Conservation (phyloP, 2,888 invertebrate species). For the Plutella xylostella region DNA sequence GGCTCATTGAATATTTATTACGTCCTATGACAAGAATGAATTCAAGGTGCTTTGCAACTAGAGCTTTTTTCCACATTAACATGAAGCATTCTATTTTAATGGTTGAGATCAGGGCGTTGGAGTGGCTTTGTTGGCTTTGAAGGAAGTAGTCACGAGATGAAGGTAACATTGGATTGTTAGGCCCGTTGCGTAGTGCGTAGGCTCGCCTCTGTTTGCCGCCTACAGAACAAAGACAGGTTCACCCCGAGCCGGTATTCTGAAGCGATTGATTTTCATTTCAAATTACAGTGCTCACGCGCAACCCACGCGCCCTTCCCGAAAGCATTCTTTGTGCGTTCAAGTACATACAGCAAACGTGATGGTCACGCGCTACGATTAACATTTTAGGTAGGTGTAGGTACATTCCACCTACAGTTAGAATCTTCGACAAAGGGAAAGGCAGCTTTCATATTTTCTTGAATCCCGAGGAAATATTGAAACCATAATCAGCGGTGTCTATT, state of each 20-base stretch:
- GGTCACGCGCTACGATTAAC: constrained; percentile 35
- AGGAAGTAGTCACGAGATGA: background rate
- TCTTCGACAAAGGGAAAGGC: constrained; percentile 15
- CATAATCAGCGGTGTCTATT: no score
- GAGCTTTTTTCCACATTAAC: background rate
- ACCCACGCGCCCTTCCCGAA: constrained; percentile 44
- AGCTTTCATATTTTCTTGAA: no score
- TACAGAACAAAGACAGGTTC: constrained; percentile 45
- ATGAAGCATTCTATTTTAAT: background rate
- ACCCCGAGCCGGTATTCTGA: constrained; percentile 34
- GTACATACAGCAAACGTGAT: constrained; percentile 29
- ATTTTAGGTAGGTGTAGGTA: constrained; percentile 25
- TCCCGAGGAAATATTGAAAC: background rate
- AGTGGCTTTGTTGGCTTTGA: background rate
- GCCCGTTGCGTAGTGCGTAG: constrained; percentile 39
- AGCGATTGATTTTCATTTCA: constrained; percentile 60
- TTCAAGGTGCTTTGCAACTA: background rate
- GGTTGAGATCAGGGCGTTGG: background rate
- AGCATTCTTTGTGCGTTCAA: constrained; percentile 44
- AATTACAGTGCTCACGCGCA: constrained; percentile 31
- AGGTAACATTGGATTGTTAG: no score
- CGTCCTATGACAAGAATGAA: no score
- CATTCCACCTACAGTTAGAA: constrained; percentile 19
- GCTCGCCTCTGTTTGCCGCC: constrained; percentile 37
- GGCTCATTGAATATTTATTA: no score